Conservation (phyloP, 2,797 vertebrate species). For the Acanthurus leucopareius region DNA sequence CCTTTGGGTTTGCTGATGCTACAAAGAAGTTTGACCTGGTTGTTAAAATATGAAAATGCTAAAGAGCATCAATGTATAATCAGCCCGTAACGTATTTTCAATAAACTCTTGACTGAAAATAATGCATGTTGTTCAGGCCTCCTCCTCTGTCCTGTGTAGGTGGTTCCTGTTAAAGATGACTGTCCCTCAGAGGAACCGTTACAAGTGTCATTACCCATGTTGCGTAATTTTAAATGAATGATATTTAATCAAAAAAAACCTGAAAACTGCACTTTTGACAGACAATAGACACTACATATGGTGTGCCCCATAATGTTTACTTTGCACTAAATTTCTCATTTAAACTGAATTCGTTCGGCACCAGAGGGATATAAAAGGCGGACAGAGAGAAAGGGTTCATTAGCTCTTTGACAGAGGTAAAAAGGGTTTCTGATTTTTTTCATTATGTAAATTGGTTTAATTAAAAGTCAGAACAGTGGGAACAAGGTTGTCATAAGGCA, state of each 20-base stretch:
- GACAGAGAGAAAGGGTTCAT: not conserved
- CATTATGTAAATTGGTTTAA: not conserved
- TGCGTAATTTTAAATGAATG: no score
- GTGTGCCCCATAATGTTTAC: not conserved
- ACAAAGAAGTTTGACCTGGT: not conserved
- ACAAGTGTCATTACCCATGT: not conserved
- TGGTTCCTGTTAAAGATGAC: not conserved
- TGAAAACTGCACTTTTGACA: constrained; percentile 1
- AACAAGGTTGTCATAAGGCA: not conserved
- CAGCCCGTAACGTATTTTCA: constrained; percentile 5
- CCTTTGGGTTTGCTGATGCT: not conserved
- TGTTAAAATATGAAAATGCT: not conserved
- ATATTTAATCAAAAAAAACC: not conserved
- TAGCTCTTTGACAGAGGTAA: not conserved
- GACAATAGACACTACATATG: not conserved
- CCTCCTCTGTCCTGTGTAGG: constrained; percentile 8
- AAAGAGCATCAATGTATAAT: not conserved
- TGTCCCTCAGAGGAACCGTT: not conserved
- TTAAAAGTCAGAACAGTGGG: constrained; percentile 1
- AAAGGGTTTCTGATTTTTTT: not conserved
- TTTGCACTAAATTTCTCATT: not conserved
- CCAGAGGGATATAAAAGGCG: not conserved
- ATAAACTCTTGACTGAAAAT: not conserved
- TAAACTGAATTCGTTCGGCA: not conserved
- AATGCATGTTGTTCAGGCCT: not conserved